Evolutionary conservation across 2,888 invertebrate genomes (phyloP).

Genomic region (Cecidostiba fungosa): DNA sequence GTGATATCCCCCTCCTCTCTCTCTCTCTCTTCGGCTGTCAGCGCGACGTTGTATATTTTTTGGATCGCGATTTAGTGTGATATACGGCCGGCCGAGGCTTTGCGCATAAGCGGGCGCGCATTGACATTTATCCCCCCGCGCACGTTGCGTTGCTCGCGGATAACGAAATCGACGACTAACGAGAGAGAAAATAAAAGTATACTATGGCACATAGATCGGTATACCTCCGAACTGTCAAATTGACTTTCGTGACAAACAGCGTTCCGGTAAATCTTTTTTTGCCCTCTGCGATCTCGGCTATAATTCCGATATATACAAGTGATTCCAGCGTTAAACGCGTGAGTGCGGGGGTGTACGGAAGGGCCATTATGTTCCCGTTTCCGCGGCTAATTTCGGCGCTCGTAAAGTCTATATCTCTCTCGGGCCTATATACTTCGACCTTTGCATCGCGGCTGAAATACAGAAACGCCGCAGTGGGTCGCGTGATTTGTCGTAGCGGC

Average conservation of each 20-base stretch:
- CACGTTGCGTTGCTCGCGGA: constrained; percentile 9
- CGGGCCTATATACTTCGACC: not conserved
- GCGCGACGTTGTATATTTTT: constrained; percentile 78
- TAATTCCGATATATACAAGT: constrained; percentile 11
- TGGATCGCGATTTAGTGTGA: constrained; percentile 79
- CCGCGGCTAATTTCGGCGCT: constrained; percentile 48
- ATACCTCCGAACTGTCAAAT: constrained; percentile 24
- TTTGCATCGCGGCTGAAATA: constrained; percentile 24
- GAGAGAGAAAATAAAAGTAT: constrained; percentile 58
- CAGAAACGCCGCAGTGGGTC: not conserved
- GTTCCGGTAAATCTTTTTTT: constrained; percentile 37
- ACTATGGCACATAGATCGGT: not conserved
- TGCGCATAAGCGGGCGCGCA: constrained; percentile 59
- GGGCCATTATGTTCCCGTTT: not conserved
- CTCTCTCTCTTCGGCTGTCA: constrained; percentile 72
- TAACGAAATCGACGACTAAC: constrained; percentile 62
- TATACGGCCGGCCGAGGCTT: constrained; percentile 68
- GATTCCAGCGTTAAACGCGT: constrained; percentile 4
- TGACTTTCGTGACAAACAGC: constrained; percentile 38
- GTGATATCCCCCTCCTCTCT: constrained; percentile 54
- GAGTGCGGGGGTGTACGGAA: constrained; percentile 15
- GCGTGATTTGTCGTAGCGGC: constrained; percentile 50
- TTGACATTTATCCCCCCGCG: constrained; percentile 63
- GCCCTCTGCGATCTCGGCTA: not conserved
- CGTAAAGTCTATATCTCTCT: constrained; percentile 50